phyloP scores from a whole-genome alignment of 2,888 invertebrate genomes.

The Leptinotarsa haldemani region DNA sequence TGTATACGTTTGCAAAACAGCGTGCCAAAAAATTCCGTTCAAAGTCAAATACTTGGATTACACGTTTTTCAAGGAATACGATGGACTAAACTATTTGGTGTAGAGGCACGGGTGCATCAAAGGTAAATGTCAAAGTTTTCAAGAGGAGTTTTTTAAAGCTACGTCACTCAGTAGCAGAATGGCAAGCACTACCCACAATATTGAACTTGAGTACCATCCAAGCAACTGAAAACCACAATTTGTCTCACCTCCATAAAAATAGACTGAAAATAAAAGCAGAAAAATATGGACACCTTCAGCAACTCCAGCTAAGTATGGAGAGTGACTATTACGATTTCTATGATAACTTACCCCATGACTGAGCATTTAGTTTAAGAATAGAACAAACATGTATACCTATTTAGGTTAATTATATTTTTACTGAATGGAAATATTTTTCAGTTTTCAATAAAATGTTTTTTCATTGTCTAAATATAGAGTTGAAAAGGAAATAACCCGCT shows the following conservation, averaged over 20 bases:
- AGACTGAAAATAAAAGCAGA: conserved; percentile 16
- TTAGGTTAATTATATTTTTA: too few relatives aligned
- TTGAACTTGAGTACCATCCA: background rate
- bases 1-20: conserved; percentile 31
- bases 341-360: conserved; percentile 4
- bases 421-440: too few relatives aligned
- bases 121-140: conserved; percentile 21
- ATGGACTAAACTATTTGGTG: conserved; percentile 25
- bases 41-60: conserved; percentile 39
- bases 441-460: too few relatives aligned
- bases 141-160: conserved; percentile 20
- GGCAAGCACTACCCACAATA: background rate
- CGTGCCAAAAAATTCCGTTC: conserved; percentile 41
- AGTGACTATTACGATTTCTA: conserved; percentile 11
- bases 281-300: conserved; percentile 25
- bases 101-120: conserved; percentile 19
- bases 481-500: too few relatives aligned
- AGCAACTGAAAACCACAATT: background rate
- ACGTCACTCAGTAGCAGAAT: conserved; percentile 2
- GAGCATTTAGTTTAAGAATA: too few relatives aligned
- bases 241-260: conserved; percentile 1
- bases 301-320: conserved; percentile 10
- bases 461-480: too few relatives aligned
- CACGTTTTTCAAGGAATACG: conserved; percentile 23
- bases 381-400: too few relatives aligned